These are phyloP conservation scores for Ethmia dodecea DNA, from an alignment of 2,888 invertebrate species.

Conservation along the genomic window DNA sequence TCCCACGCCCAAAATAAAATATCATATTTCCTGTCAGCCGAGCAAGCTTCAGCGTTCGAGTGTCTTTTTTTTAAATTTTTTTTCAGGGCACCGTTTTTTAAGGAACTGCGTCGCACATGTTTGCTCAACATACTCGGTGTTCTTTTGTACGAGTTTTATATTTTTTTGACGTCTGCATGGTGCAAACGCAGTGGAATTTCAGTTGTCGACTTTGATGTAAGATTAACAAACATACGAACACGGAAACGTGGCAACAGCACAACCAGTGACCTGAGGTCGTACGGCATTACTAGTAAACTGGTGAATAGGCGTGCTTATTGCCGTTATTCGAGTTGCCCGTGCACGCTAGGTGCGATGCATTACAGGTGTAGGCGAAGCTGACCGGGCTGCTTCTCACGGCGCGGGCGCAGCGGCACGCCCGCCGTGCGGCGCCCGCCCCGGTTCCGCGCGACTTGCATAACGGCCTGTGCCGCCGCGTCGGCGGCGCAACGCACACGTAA, in stretches of 20 bases:
- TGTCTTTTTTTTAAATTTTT: constrained; percentile 57
- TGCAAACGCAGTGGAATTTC: constrained; percentile 13
- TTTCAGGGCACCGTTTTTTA: constrained; percentile 66
- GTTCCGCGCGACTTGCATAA: constrained; percentile 66
- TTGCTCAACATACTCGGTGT: constrained; percentile 61
- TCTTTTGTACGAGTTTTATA: constrained; percentile 38
- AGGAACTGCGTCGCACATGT: constrained; percentile 71
- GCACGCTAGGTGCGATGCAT: constrained; percentile 29
- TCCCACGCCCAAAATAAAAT: constrained; percentile 78
- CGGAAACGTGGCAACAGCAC: background rate
- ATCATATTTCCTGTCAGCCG: constrained; percentile 76
- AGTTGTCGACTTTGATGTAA: constrained; percentile 6
- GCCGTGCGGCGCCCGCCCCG: constrained; percentile 25
- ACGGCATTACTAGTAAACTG: too few species aligned
- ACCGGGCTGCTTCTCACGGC: constrained; percentile 54
- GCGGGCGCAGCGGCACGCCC: constrained; percentile 30
- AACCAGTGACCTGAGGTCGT: too few species aligned
- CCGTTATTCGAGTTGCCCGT: constrained; percentile 39
- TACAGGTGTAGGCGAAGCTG: constrained; percentile 60
- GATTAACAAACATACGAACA: background rate
- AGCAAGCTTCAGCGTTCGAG: constrained; percentile 66
- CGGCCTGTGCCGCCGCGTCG: constrained; percentile 29
- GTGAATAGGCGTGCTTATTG: constrained; percentile 23
- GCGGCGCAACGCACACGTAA: constrained; percentile 49
- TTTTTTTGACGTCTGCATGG: constrained; percentile 35